Evolutionary conservation across 2,797 vertebrate species (phyloP).

Genomic region (Sphenopsis melanotis): DNA sequence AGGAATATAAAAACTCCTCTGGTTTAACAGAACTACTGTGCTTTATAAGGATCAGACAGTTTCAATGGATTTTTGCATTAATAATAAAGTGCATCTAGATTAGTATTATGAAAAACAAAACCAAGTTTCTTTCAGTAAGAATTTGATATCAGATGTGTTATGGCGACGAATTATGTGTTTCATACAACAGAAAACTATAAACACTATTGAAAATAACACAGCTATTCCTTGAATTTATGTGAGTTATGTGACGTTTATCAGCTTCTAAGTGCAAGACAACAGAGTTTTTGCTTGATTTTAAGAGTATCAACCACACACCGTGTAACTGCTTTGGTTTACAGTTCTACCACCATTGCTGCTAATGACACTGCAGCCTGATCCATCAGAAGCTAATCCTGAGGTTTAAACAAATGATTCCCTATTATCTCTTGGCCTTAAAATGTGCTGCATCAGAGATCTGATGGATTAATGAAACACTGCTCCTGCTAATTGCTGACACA

Average conservation of each 20-base stretch:
- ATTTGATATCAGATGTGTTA: neutral
- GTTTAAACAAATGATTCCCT: constrained; percentile 73
- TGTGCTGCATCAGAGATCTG: constrained; percentile 70
- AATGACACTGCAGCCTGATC: constrained; percentile 18
- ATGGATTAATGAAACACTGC: constrained; percentile 85
- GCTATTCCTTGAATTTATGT: neutral
- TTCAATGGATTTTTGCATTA: neutral
- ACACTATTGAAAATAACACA: neutral
- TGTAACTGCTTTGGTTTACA: neutral
- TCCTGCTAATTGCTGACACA: constrained; percentile 85
- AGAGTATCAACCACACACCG: neutral
- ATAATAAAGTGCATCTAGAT: neutral
- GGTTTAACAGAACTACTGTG: neutral
- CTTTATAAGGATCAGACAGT: neutral
- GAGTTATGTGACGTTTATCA: neutral
- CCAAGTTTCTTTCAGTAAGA: neutral
- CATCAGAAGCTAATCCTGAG: constrained; percentile 67
- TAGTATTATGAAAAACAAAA: neutral
- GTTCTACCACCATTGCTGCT: constrained; percentile 29
- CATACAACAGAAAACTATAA: neutral
- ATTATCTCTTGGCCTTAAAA: constrained; percentile 74
- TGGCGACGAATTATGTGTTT: neutral
- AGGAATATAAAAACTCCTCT: neutral
- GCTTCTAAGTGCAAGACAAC: neutral
- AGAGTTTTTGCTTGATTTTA: neutral